phyloP scores from a whole-genome alignment of 2,888 invertebrate species.

The Lumbricus terrestris region DNA sequence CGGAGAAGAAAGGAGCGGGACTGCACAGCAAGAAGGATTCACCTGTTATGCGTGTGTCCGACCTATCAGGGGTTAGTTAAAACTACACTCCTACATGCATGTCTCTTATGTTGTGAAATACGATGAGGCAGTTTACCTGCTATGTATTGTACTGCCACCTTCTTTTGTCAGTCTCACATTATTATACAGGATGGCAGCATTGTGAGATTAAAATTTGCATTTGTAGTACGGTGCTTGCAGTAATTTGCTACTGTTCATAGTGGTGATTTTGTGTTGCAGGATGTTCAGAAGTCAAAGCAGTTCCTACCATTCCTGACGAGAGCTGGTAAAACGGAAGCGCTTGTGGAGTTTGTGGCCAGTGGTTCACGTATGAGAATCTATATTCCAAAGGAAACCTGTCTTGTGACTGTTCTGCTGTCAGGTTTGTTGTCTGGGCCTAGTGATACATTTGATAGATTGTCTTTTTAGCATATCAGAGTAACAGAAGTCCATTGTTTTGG shows the following conservation, averaged over 20 bases:
- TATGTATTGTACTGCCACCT: background rate
- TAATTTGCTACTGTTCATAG: background rate
- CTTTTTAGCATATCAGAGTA: background rate
- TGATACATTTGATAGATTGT: background rate
- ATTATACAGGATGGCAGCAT: background rate
- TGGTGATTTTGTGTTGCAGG: constrained; percentile 59
- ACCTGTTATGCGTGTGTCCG: constrained; percentile 78
- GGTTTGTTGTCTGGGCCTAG: constrained; percentile 57
- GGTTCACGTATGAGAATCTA: constrained; percentile 90
- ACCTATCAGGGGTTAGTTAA: constrained; percentile 71
- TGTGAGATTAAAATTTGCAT: background rate
- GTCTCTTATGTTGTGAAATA: background rate
- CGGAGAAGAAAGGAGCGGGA: constrained; percentile 69
- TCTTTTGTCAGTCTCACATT: background rate
- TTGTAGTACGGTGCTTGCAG: background rate
- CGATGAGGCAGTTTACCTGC: background rate
- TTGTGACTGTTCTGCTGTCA: constrained; percentile 89
- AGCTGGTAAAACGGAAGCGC: constrained; percentile 82
- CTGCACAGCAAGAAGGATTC: constrained; percentile 71
- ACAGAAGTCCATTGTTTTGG: background rate
- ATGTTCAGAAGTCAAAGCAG: constrained; percentile 76
- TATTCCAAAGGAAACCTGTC: constrained; percentile 88
- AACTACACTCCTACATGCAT: background rate
- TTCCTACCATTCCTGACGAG: constrained; percentile 91
- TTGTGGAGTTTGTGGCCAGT: constrained; percentile 94